phyloP scores from a whole-genome alignment of 2,888 invertebrate genomes.

The Cancer borealis region DNA sequence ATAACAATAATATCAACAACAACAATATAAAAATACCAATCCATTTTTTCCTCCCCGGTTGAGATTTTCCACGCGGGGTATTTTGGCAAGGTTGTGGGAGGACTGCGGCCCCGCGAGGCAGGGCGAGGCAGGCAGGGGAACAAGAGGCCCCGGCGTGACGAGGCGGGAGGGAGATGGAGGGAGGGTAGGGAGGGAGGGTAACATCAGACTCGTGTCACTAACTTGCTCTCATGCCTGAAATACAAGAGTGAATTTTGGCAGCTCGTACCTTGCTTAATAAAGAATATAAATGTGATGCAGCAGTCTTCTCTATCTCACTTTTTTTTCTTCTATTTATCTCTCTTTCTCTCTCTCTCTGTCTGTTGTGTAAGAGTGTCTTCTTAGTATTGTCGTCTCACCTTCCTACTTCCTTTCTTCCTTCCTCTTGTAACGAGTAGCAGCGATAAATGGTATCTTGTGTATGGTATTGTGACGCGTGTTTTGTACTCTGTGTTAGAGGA shows the following conservation, averaged over 20 bases:
- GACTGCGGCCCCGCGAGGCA: no score
- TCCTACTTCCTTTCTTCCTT: background rate
- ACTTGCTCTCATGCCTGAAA: constrained; percentile 52
- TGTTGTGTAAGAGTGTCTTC: background rate
- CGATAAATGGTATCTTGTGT: background rate
- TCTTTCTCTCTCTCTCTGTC: constrained; percentile 23
- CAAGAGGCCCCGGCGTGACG: constrained; percentile 26
- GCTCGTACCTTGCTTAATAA: constrained; percentile 47
- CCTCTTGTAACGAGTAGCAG: background rate
- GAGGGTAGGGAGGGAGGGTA: constrained; percentile 14
- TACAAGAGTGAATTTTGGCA: constrained; percentile 64
- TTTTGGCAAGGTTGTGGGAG: background rate
- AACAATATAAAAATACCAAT: background rate
- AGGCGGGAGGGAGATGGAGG: constrained; percentile 14
- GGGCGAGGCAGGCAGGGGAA: constrained; percentile 6
- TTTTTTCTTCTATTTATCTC: background rate
- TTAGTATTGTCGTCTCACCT: background rate
- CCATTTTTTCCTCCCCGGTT: background rate
- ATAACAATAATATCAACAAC: no score
- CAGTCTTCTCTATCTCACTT: background rate
- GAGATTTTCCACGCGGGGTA: background rate
- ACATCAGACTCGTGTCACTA: constrained; percentile 46
- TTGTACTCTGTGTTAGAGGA: background rate
- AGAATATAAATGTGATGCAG: constrained; percentile 48
- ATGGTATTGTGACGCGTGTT: background rate